phyloP scores from a whole-genome alignment of 2,797 vertebrate genomes.

The Epinephelus coioides region DNA sequence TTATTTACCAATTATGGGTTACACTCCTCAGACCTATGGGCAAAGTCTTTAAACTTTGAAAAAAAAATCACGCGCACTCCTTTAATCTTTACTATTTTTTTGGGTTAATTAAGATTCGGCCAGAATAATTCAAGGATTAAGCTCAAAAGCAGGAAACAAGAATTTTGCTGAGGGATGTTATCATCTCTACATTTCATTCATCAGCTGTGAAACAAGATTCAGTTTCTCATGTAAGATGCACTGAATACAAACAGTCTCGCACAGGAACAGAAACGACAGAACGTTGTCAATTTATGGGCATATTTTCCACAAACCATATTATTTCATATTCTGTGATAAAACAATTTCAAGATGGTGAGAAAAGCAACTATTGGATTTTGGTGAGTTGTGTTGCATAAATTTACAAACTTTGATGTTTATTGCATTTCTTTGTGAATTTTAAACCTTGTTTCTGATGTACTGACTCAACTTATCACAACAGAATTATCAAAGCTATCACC shows the following conservation, averaged over 20 bases:
- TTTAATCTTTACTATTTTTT: conserved; percentile 33
- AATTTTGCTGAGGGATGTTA: conserved; percentile 38
- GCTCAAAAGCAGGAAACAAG: conserved; percentile 23
- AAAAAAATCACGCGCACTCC: not conserved
- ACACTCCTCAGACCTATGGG: conserved; percentile 53
- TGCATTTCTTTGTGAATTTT: conserved; percentile 10
- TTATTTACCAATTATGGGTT: conserved; percentile 59
- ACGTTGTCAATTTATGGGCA: conserved; percentile 1
- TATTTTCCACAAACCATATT: conserved; percentile 8
- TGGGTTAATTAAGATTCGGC: conserved; percentile 22
- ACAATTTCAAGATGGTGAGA: conserved; percentile 1
- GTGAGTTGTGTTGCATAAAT: not conserved
- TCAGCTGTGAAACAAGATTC: conserved; percentile 32
- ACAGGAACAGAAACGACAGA: not conserved
- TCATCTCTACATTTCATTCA: conserved; percentile 37
- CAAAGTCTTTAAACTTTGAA: conserved; percentile 33
- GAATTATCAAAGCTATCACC: not conserved
- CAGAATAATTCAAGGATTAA: conserved; percentile 48
- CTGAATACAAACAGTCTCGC: not conserved
- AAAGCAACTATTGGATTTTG: conserved; percentile 19
- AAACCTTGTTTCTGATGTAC: not conserved
- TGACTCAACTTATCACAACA: not conserved
- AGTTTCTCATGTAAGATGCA: conserved; percentile 3
- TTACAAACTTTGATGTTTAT: not conserved
- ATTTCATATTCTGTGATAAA: conserved; percentile 16